Conservation (phyloP, 2,888 invertebrate genomes). For the Drosophila merina region DNA sequence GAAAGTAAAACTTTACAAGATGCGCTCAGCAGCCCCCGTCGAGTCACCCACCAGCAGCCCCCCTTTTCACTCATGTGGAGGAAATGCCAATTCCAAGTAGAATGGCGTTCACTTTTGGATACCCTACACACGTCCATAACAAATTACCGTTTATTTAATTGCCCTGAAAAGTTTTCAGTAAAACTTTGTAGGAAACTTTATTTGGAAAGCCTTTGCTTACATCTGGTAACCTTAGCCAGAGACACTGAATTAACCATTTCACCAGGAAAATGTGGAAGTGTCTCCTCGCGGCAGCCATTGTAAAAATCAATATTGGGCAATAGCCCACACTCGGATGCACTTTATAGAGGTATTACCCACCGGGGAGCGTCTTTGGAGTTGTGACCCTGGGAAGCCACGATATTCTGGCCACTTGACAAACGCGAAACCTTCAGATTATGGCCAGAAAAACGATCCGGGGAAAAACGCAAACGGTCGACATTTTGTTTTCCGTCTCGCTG, state of each 20-base stretch:
- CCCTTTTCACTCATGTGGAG: conserved; percentile 3
- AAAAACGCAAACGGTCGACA: conserved; percentile 75
- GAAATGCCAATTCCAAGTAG: conserved; percentile 53
- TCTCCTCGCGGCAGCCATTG: conserved; percentile 51
- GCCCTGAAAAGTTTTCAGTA: background rate
- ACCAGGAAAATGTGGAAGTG: conserved; percentile 4
- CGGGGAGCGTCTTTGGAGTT: background rate
- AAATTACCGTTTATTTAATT: background rate
- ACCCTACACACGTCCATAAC: conserved; percentile 7
- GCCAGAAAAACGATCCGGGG: conserved; percentile 45
- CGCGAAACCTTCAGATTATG: conserved; percentile 28
- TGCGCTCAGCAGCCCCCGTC: conserved; percentile 24
- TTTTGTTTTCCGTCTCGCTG: conserved; percentile 78
- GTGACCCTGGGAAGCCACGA: background rate
- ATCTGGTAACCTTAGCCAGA: background rate
- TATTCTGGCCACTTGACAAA: conserved; percentile 18
- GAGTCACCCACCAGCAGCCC: background rate
- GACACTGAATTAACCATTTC: conserved; percentile 19
- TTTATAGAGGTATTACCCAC: background rate
- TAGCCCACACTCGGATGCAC: conserved; percentile 40
- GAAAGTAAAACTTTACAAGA: conserved; percentile 68
- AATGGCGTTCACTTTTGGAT: conserved; percentile 40
- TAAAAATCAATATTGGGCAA: conserved; percentile 67
- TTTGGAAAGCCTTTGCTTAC: no score
- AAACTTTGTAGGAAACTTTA: background rate